Evolutionary conservation across 2,113 vertebrate genomes (phyloP), one percentile per base, ranked within the genome.

Genomic region (Psephotus haematonotus): DNA sequence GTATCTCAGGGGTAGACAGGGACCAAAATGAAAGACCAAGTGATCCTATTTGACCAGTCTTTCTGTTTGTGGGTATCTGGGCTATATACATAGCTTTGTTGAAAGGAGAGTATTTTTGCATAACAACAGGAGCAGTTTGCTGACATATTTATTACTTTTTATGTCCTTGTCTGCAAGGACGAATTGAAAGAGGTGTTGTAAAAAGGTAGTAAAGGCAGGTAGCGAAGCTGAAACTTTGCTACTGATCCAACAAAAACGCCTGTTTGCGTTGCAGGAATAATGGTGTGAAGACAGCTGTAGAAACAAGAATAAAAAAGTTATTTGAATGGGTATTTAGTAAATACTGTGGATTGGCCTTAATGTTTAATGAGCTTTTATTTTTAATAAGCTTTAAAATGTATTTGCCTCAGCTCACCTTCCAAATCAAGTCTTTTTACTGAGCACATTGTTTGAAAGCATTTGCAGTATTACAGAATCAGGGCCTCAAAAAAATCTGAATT

Each of bases 311-410:
- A 15, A 49, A 76, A n/a, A 90, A 49, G 27, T 62, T 67, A 39
- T 74, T 65, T 68, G 29, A 47, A 57, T 1, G 4, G 5, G 9
- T 62, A 35, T 84, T 90, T 90, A 63, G 19, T 63, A 75, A 82
- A 67, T 70, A 22, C 37, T 59, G 17, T 14, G 25, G 23, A 62
- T 68, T 43, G 0, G 8, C 16, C 31, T 76, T 91, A 67, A 75
- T 47, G 29, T 75, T 85, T 88, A 76, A 57, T 76, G 46, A 22
- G 14, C 12, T 86, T 82, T 82, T 90, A 27, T 86, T 86, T 91
- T 82, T 43, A 72, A 74, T 19, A 64, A 72, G 12, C 11, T 81
- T 69, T 60, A 22, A 76, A 72, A 62, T 74, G 10, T 46, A 23
- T 78, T 87, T 94, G n/a, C 24, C 25, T 92, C 59, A 43, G 6